Conservation (phyloP, 1,140 invertebrate genomes). For the Heliconius hewitsoni region DNA sequence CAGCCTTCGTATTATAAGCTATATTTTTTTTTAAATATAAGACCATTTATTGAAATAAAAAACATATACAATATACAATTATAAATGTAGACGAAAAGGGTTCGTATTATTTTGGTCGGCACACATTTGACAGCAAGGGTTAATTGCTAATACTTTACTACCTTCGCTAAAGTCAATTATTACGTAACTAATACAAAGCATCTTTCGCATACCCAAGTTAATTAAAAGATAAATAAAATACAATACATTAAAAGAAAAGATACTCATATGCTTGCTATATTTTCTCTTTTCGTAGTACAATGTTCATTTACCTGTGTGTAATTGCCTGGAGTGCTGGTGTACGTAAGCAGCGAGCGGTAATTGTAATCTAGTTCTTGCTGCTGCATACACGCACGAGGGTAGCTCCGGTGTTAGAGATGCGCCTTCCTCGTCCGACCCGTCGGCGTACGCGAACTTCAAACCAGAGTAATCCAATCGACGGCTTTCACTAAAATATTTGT, state of each 20-base stretch:
- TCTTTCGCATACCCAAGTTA: not conserved
- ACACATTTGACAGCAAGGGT: not conserved
- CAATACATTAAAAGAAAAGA: not conserved
- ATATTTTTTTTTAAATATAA: too few species aligned
- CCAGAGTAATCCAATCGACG: slow-evolving; percentile 67
- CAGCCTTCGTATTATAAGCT: too few species aligned
- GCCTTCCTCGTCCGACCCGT: slow-evolving; percentile 67
- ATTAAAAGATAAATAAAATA: not conserved
- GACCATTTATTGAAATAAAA: too few species aligned
- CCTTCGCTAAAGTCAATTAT: not conserved
- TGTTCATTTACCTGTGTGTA: slow-evolving; percentile 58
- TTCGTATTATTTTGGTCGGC: not conserved
- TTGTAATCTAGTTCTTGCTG: slow-evolving; percentile 71
- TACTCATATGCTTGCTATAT: not conserved
- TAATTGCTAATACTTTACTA: not conserved
- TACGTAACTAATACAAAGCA: not conserved
- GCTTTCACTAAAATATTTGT: slow-evolving; percentile 50
- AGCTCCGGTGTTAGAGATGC: slow-evolving; percentile 76
- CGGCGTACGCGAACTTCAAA: slow-evolving; percentile 68
- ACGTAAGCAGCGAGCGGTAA: slow-evolving; percentile 76
- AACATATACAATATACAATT: too few species aligned
- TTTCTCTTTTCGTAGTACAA: not conserved
- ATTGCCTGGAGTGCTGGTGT: slow-evolving; percentile 66
- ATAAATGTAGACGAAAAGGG: not conserved
- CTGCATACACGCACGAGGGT: slow-evolving; percentile 86